Base-by-base conservation (phyloP, 2,888 invertebrate genomes). In the Hirtodrosophila confusa region DNA sequence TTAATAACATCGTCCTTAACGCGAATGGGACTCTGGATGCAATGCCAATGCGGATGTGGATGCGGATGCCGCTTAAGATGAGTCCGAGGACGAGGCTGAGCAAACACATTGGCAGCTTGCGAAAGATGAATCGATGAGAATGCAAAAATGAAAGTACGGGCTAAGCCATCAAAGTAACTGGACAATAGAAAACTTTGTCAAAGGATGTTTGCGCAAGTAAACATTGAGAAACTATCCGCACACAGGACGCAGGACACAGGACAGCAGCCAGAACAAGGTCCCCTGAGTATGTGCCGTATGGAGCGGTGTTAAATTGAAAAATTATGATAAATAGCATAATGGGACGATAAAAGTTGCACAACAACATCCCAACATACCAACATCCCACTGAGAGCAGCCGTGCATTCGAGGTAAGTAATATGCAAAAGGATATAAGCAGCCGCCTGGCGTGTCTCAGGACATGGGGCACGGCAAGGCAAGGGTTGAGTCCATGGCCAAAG, bases 321-420 rank as follows among this genome's bases (percentile, higher is more conserved):
- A 90, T 91, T 90, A 90, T 90, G 90, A 89, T 91, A 90, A 90
- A 90, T 89, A 89, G 89, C 73, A 88, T 74, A 77, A 85, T 78
- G 70, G 69, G 69, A 41, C 17, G 37, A 65, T 54, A 51, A 61
- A 77, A 85, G 83, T 76, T 74, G 82, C 74, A 67, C 58, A 77
- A 67, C 71, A 69, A 61, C 58, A 69, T 48, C 33, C 51, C 17
- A 69, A 43, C 75, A 58, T 48, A 58, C 65, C 80, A 65, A 77
- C 87, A 80, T 71, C 87, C 87, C 80, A 85, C 82, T 54, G 87
- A 40, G 78, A 64, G 51, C 58, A 48, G 50, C 47, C 48, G 58
- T 31, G 31, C 31, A 31, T 3, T 8, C 31, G 31, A 31, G 56
- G 57, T 58, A 64, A 57, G 71, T 77, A 70, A 74, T 74, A 84